A percentile compares a stretch with the other conserved stretches of the same genome.
These are phyloP conservation scores for Collichthys lucidus DNA, from an alignment of 2,113 vertebrate species.

Conservation along the genomic window DNA sequence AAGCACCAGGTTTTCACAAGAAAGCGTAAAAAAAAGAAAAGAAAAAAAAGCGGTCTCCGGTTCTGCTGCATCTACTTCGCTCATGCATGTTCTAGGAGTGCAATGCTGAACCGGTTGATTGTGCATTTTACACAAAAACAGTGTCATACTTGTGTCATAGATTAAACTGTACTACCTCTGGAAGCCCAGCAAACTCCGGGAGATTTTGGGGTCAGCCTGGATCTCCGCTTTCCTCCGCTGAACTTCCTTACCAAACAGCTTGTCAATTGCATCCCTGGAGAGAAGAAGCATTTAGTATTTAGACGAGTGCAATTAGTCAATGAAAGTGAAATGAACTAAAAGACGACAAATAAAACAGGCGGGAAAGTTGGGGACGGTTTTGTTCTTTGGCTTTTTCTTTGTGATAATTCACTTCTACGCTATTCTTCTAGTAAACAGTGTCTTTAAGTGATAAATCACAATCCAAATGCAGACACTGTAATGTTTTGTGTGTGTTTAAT, in stretches of 20 bases:
- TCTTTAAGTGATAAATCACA: too few relatives aligned
- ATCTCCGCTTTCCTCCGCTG: constrained; percentile 87
- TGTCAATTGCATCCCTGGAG: constrained; percentile 91
- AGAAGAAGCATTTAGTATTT: background rate
- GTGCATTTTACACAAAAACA: background rate
- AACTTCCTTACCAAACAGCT: constrained; percentile 89
- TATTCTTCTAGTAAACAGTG: background rate
- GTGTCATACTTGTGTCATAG: background rate
- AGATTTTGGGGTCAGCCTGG: constrained; percentile 84
- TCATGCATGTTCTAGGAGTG: background rate
- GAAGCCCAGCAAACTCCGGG: constrained; percentile 87
- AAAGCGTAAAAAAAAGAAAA: background rate
- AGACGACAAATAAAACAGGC: background rate
- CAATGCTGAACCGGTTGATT: too few relatives aligned
- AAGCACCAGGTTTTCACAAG: background rate
- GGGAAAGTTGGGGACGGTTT: too few relatives aligned
- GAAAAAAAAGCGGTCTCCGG: background rate
- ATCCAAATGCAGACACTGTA: too few relatives aligned
- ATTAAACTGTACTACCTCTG: constrained; percentile 79
- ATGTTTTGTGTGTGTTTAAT: too few relatives aligned
- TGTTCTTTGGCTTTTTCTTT: background rate
- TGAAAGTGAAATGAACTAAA: background rate
- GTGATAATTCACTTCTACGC: background rate
- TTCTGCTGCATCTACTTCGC: background rate
- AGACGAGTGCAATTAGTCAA: background rate